Conservation (phyloP, 2,797 vertebrate genomes). For the Brotogeris chrysoptera region DNA sequence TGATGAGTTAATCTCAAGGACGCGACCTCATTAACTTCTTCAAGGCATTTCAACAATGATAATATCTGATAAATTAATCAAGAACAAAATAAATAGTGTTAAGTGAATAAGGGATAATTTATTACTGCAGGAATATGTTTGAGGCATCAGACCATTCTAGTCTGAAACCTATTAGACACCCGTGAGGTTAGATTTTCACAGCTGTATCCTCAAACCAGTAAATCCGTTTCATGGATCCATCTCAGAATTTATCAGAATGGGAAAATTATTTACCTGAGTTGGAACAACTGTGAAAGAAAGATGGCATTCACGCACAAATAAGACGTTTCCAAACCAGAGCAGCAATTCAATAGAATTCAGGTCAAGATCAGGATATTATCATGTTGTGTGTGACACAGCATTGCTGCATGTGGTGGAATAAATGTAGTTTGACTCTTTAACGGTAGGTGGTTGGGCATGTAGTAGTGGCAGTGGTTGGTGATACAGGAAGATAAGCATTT, state of each 20-base stretch:
- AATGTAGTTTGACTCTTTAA: fast-evolving
- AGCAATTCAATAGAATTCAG: not conserved
- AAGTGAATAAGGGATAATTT: not conserved
- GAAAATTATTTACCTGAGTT: not conserved
- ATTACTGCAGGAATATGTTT: not conserved
- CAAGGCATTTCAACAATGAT: not conserved
- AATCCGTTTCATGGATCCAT: not conserved
- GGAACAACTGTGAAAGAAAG: not conserved
- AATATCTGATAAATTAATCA: not conserved
- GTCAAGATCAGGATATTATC: not conserved
- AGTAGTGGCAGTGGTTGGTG: not conserved
- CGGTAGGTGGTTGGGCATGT: fast-evolving
- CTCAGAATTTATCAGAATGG: not conserved
- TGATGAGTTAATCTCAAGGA: not conserved
- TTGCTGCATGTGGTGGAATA: not conserved
- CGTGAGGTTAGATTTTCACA: not conserved
- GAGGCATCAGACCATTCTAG: not conserved
- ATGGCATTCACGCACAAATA: not conserved
- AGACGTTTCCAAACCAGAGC: not conserved
- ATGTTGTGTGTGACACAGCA: not conserved
- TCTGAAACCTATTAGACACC: not conserved
- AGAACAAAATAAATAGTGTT: not conserved
- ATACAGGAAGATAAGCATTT: not conserved
- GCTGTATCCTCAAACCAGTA: not conserved
- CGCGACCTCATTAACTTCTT: not conserved